Percentiles rank a stretch among this genome's conserved stretches.
Conservation (phyloP, 1,140 invertebrate genomes). For the Leptopilina clavipes region DNA sequence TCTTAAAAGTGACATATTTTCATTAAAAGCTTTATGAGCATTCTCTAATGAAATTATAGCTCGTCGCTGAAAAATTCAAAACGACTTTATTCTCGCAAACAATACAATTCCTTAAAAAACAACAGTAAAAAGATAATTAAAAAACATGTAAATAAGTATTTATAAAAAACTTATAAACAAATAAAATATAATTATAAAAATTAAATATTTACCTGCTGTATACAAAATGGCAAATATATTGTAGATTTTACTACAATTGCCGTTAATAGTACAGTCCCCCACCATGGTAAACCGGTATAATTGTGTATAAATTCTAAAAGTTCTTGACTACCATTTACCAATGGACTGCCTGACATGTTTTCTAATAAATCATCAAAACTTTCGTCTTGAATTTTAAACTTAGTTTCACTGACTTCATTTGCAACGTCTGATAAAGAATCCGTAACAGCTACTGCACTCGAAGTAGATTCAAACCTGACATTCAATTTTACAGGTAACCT, state of each 20-base stretch:
- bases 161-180: not conserved
- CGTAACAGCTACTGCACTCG: not conserved
- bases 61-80: not conserved
- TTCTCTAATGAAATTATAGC: not conserved
- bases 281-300: not conserved
- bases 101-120: too few relatives aligned
- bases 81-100: not conserved
- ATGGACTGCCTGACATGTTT: too few relatives aligned
- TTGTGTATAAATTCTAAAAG: not conserved
- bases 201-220: not conserved
- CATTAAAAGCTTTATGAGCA: not conserved
- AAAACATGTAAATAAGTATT: too few relatives aligned
- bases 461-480: not conserved
- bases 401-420: not conserved
- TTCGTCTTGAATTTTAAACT: not conserved
- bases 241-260: not conserved
- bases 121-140: too few relatives aligned
- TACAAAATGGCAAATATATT: not conserved
- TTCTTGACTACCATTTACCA: not conserved
- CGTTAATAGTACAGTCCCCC: constrained; percentile 1
- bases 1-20: not conserved
- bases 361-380: not conserved
- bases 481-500: not conserved
- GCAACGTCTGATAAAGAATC: not conserved
- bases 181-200: not conserved